phyloP scores from a whole-genome alignment of 2,797 vertebrate species.

The Crenuchus spilurus region DNA sequence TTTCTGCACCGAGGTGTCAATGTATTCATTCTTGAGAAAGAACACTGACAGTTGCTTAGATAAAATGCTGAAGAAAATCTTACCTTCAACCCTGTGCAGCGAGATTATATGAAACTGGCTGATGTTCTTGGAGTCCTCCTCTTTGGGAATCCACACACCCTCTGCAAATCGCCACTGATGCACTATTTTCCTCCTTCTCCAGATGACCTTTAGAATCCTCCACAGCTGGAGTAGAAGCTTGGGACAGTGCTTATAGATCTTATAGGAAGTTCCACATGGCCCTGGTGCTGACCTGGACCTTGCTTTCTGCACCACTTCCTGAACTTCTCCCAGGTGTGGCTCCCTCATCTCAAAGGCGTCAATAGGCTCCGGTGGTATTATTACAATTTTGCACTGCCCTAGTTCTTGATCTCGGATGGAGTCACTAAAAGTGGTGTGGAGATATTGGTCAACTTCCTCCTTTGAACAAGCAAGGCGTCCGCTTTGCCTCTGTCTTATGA shows the following conservation, averaged over 20 bases:
- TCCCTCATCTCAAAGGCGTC: background rate
- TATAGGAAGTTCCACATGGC: background rate
- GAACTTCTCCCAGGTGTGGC: background rate
- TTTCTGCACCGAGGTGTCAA: no score
- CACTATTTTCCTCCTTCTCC: background rate
- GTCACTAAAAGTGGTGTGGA: no score
- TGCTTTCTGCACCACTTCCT: background rate
- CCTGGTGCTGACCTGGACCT: background rate
- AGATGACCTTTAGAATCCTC: background rate
- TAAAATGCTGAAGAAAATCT: no score
- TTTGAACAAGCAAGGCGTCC: no score
- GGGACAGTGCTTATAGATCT: background rate
- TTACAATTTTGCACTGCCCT: background rate
- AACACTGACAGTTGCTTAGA: no score
- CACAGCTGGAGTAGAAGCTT: background rate
- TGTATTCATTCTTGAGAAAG: no score
- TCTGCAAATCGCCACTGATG: background rate
- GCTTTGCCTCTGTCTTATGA: no score
- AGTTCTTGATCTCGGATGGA: background rate
- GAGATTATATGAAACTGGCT: no score
- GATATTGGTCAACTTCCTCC: no score
- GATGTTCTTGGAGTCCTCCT: background rate
- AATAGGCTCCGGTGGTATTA: background rate
- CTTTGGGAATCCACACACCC: background rate
- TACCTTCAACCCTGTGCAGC: no score